Percentiles rank a stretch among this genome's conserved stretches.
phyloP scores from a whole-genome alignment of 2,113 vertebrate species.

The Laticauda laticaudata region DNA sequence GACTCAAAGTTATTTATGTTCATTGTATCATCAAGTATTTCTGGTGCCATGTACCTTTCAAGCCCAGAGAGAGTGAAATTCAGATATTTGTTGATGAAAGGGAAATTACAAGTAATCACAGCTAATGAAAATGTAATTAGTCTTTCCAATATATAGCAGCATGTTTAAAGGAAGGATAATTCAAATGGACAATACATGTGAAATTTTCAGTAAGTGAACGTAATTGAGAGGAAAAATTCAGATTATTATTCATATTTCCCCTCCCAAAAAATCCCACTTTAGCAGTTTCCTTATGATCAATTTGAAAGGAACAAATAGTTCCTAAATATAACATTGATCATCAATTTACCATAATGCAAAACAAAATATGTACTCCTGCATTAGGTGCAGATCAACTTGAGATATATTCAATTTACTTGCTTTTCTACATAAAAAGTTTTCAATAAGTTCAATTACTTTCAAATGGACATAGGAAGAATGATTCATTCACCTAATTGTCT shows the following conservation, averaged over 20 bases:
- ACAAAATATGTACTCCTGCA: not conserved
- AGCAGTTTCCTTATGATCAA: not conserved
- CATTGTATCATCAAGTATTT: constrained; percentile 92
- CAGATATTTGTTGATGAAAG: not conserved
- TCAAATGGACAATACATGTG: not conserved
- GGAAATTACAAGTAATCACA: not conserved
- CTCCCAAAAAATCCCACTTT: not conserved
- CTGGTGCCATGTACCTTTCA: constrained; percentile 95
- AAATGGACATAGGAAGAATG: not conserved
- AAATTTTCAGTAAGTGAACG: not conserved
- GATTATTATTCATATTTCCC: not conserved
- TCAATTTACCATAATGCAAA: not conserved
- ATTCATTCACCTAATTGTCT: not conserved
- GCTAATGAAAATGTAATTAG: not conserved
- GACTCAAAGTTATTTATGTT: constrained; percentile 90
- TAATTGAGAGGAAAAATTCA: not conserved
- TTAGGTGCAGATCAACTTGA: not conserved
- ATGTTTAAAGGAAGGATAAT: not conserved
- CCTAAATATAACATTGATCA: not conserved
- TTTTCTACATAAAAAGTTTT: not conserved
- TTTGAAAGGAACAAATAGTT: not conserved
- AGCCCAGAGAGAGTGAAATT: constrained; percentile 23
- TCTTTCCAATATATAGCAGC: not conserved
- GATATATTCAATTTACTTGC: not conserved
- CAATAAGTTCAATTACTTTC: not conserved